These are phyloP conservation scores for Ectropis crepuscularia DNA, from an alignment of 2,888 invertebrate species.

Conservation along the genomic window DNA sequence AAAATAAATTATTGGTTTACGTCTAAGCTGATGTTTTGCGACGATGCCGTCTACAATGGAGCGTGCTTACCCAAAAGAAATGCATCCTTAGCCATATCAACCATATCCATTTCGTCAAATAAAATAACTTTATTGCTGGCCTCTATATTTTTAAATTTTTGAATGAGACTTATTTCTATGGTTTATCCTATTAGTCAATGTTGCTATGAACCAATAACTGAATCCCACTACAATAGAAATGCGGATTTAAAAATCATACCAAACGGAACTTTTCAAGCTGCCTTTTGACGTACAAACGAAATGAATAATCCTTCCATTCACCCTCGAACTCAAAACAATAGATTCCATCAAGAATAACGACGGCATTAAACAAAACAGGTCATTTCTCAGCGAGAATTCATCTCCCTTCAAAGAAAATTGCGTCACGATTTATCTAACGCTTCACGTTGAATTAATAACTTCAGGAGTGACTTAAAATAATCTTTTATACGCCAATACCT, in stretches of 20 bases:
- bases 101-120: too few species aligned
- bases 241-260: conserved; percentile 18
- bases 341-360: conserved; percentile 78
- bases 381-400: conserved; percentile 60
- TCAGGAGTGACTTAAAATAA: conserved; percentile 57
- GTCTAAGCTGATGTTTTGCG: too few species aligned
- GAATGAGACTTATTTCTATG: too few species aligned
- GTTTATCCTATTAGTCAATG: too few species aligned
- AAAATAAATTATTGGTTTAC: too few species aligned
- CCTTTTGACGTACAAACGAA: conserved; percentile 65
- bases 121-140: too few species aligned
- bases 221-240: conserved; percentile 9
- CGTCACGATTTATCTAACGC: conserved; percentile 60
- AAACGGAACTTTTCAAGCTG: conserved; percentile 43
- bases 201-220: not conserved
- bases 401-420: conserved; percentile 56
- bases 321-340: conserved; percentile 73
- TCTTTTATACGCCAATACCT: conserved; percentile 52
- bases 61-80: too few species aligned
- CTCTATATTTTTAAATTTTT: too few species aligned
- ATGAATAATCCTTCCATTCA: conserved; percentile 79
- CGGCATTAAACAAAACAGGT: conserved; percentile 78
- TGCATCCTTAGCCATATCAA: too few species aligned
- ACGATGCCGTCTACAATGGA: too few species aligned
- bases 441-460: conserved; percentile 65